Evolutionary conservation across 2,113 vertebrate genomes (phyloP), one percentile per base, ranked within the genome.

Genomic region (Bubo bubo): DNA sequence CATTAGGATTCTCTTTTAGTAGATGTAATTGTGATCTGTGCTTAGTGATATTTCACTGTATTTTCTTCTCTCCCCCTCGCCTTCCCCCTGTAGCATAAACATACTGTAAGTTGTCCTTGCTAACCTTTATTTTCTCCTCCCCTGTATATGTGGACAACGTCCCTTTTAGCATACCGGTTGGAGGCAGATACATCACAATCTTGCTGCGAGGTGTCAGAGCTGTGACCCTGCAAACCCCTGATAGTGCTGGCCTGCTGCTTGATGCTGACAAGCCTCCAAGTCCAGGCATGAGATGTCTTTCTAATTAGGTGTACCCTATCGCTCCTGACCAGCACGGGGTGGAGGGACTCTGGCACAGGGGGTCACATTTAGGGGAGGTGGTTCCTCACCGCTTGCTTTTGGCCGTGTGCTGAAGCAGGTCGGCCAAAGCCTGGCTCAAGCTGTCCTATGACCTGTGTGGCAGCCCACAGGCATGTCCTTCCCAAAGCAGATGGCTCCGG

Each of bases 111-210:
- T 2, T 73, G 75, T 17, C 79, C 32, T 63, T 24, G 34, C 50
- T 10, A 10, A n/a, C 50, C 56, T 50, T 34, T 39, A 2, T 53
- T 37, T 32, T 55, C n/a, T 52, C 35, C 35, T 81, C 12, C 10
- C 21, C n/a, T 28, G 14, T 63, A 0, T 62, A 14, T 12, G 41
- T 80, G 66, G n/a, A 2, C 22, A 1, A 0, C 7, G 14, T 41
- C 76, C 35, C 53, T 73, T 41, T 17, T 41, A 32, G 45, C 30
- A 0, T 10, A 7, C 37, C 27, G 20, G 21, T 19, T 14, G 7
- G 60, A 24, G 41, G 79, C 72, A 81, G 55, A 43, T 2, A 4
- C 1, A 7, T 27, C 13, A 0, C 35, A 12, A 0, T 30, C 32
- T 43, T 34, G 58, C 86, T 41, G 28, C 16, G 4, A 14, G 53